phyloP scores from a whole-genome alignment of 1,140 invertebrate genomes.

The Oryzaephilus surinamensis region DNA sequence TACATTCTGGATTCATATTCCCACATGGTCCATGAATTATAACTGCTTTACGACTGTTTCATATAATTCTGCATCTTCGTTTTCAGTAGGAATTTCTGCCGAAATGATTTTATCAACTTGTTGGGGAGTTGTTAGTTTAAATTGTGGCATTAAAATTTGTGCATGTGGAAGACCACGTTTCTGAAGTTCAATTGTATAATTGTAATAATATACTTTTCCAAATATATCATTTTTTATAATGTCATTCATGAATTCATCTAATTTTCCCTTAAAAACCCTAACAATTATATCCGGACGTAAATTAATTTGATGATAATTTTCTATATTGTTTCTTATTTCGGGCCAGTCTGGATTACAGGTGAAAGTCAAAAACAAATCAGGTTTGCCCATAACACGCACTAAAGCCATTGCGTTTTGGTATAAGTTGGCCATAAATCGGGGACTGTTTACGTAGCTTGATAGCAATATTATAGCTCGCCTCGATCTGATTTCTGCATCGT shows the following conservation, averaged over 20 bases:
- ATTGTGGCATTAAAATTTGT: constrained; percentile 33
- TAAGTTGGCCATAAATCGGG: too few species aligned
- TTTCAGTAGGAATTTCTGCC: constrained; percentile 41
- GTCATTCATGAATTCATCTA: constrained; percentile 3
- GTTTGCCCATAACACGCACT: background rate
- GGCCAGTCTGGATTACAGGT: constrained; percentile 13
- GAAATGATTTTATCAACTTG: constrained; percentile 39
- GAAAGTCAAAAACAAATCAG: constrained; percentile 9
- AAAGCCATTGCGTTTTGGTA: constrained; percentile 8
- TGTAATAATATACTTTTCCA: constrained; percentile 23
- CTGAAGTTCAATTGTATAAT: constrained; percentile 21
- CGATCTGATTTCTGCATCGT: too few species aligned
- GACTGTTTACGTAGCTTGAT: too few species aligned
- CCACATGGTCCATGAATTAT: constrained; percentile 37
- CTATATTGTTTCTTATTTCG: constrained; percentile 11
- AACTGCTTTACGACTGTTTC: constrained; percentile 28
- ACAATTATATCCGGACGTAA: constrained; percentile 7
- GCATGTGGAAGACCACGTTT: constrained; percentile 41
- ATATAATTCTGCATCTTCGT: constrained; percentile 31
- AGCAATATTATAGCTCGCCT: too few species aligned
- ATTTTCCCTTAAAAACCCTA: constrained; percentile 9
- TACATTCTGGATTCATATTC: constrained; percentile 24
- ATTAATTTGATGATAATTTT: background rate
- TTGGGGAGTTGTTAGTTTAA: constrained; percentile 30
- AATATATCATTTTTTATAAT: constrained; percentile 16